These are phyloP conservation scores for Megaleporinus macrocephalus DNA, from an alignment of 2,113 vertebrate species.

Conservation along the genomic window DNA sequence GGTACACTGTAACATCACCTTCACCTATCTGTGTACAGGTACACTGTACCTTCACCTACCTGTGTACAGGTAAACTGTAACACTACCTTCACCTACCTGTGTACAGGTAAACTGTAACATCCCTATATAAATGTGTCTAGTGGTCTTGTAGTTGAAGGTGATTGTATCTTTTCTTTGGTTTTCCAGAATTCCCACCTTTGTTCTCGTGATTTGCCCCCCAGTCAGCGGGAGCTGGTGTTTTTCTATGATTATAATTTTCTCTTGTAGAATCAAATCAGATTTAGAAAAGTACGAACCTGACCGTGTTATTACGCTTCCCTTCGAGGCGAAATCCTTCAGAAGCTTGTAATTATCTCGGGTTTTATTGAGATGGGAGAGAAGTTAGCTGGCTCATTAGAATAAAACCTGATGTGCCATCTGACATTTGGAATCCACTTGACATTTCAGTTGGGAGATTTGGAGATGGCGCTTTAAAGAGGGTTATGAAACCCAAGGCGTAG, in stretches of 20 bases:
- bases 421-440: slow-evolving; percentile 58
- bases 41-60: too few species aligned
- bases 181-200: not conserved
- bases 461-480: slow-evolving; percentile 23
- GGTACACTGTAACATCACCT: too few species aligned
- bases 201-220: not conserved
- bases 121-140: too few species aligned
- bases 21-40: too few species aligned
- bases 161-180: not conserved
- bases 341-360: slow-evolving; percentile 23
- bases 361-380: slow-evolving; percentile 5
- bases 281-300: not conserved
- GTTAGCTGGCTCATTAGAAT: slow-evolving; percentile 15
- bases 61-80: too few species aligned
- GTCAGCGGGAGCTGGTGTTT: not conserved
- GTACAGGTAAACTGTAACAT: too few species aligned
- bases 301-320: not conserved
- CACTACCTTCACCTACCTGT: too few species aligned
- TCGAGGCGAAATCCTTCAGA: slow-evolving; percentile 21
- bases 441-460: slow-evolving; percentile 48
- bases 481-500: slow-evolving; percentile 21
- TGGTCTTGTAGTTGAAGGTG: too few species aligned
- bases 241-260: not conserved
- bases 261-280: not conserved
- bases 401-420: slow-evolving; percentile 27